Base-by-base conservation (phyloP, 2,888 invertebrate species). In the Lymantria monacha region DNA sequence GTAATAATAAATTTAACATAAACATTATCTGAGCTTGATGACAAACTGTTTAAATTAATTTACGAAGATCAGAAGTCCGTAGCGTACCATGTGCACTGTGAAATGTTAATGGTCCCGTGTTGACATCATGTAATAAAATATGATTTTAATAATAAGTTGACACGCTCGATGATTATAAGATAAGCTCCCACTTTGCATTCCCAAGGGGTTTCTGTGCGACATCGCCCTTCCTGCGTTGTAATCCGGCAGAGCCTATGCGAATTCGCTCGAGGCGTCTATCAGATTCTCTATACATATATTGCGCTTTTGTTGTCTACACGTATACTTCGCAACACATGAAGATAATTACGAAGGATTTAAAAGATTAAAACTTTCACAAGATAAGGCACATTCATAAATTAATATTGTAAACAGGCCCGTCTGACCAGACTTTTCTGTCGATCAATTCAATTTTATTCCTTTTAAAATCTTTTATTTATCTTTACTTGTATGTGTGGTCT, bases 131-230 rank as follows among this genome's bases (percentile, higher is more conserved):
- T 22, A 22, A 22, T 22, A 22, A 90, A 92, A 91, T 90, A 89
- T 90, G 90, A 90, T 91, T 91, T 91, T 91, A 91, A 91, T 91
- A 91, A 91, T 91, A 91, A 91, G 81, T 88, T 89, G 91, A 90
- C 91, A 87, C 91, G 89, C 89, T 82, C 85, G 88, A 91, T 90
- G 91, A 91, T 91, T 91, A 91, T 87, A 83, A 88, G 91, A 91
- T 91, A 89, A 91, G 90, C 86, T 83, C 77, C 85, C 87, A 87
- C 85, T 91, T 91, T 89, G 87, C 90, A 91, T 91, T 89, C 90
- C 84, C 77, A 66, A 75, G 84, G 80, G 84, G 38, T 81, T 78
- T 77, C 70, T 82, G 80, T 84, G 83, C 84, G 78, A 81, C 78
- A 70, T 83, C 69, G 12, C 80, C 79, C 75, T 69, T 67, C 65